Evolutionary conservation across 1,140 invertebrate genomes (phyloP).

Genomic region (Hesperophylax magnus): DNA sequence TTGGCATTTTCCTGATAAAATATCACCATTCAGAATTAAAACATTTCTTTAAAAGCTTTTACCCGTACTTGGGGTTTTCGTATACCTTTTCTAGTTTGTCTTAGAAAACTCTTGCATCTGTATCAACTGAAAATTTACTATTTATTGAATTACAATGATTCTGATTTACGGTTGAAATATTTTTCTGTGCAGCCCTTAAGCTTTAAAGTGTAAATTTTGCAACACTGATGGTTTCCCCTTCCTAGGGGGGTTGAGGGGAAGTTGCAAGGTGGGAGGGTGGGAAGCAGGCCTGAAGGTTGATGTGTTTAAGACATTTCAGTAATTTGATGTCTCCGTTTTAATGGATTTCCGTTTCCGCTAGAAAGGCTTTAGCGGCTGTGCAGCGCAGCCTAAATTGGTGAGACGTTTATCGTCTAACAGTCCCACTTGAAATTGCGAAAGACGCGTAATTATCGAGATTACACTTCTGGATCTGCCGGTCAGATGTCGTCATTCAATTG

Average conservation of each 20-base stretch:
- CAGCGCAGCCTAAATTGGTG: constrained; percentile 12
- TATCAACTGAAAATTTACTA: no score
- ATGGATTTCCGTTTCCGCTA: constrained; percentile 42
- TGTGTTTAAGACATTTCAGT: constrained; percentile 48
- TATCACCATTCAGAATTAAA: no score
- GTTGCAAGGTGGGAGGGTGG: background rate
- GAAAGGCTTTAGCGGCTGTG: constrained; percentile 26
- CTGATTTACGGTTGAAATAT: no score
- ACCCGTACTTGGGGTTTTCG: no score
- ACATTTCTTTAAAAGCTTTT: no score
- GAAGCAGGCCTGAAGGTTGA: background rate
- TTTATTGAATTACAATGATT: no score
- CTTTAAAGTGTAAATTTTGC: constrained; percentile 5
- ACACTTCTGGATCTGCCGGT: background rate
- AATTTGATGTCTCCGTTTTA: constrained; percentile 49
- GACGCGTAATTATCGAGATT: constrained; percentile 6
- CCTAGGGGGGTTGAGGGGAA: background rate
- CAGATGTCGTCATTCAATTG: no score
- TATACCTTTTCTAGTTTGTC: no score
- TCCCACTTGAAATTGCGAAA: constrained; percentile 7
- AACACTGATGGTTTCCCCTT: constrained; percentile 15
- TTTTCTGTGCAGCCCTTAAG: no score
- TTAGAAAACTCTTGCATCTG: no score
- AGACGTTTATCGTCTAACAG: constrained; percentile 18
- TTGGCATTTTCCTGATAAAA: no score